Evolutionary conservation across 2,113 vertebrate genomes (phyloP).

Genomic region (Garra rufa): DNA sequence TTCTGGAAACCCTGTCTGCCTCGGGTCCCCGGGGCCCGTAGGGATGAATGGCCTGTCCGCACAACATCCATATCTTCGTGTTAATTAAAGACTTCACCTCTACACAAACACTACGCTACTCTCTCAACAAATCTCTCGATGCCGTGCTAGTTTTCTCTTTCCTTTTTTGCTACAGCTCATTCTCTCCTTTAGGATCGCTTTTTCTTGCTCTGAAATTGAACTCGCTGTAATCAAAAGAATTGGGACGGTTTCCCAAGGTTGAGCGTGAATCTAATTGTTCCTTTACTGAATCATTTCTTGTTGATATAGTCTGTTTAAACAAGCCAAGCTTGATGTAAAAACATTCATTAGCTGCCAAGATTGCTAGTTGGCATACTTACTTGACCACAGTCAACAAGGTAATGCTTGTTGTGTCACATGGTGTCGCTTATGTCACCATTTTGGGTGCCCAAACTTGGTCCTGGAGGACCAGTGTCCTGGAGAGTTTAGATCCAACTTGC

Average conservation of each 20-base stretch:
- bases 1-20: constrained; percentile 55
- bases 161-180: constrained; percentile 55
- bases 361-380: background rate
- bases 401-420: background rate
- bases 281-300: background rate
- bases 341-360: background rate
- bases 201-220: background rate
- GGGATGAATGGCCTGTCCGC: constrained; percentile 73
- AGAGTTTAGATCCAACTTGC: too few relatives aligned
- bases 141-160: constrained; percentile 51
- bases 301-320: constrained; percentile 45
- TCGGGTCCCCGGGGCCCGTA: constrained; percentile 60
- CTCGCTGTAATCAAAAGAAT: background rate
- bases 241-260: background rate
- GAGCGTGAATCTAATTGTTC: background rate
- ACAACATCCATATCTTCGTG: constrained; percentile 70
- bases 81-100: constrained; percentile 70
- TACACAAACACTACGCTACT: constrained; percentile 10
- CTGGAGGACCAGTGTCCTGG: too few relatives aligned
- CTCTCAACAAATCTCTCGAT: constrained; percentile 53
- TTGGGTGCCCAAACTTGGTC: too few relatives aligned
- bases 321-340: constrained; percentile 48
- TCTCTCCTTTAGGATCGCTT: constrained; percentile 50
- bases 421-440: background rate
- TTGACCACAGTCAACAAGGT: background rate